A percentile compares a stretch with the other conserved stretches of the same genome.
Conservation (phyloP, 2,888 invertebrate genomes). For the Pachymerium ferrugineum region DNA sequence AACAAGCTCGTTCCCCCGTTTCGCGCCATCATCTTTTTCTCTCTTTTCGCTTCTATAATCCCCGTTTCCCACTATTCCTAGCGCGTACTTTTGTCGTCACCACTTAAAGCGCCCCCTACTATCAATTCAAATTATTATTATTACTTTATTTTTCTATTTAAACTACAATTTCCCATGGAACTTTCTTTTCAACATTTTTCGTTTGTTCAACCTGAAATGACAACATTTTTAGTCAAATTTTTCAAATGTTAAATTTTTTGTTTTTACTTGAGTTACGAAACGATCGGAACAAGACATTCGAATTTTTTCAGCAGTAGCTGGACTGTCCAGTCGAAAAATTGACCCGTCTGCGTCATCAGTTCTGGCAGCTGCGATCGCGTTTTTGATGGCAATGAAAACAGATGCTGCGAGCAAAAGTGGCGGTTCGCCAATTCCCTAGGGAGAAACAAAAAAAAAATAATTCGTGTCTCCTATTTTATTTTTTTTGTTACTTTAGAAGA, state of each 20-base stretch:
- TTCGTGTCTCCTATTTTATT: background rate
- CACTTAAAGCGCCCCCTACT: too few species aligned
- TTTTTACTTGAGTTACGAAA: slow-evolving; percentile 68
- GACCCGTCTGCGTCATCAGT: slow-evolving; percentile 58
- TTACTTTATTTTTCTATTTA: too few species aligned
- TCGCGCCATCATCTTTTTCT: background rate
- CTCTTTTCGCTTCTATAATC: too few species aligned
- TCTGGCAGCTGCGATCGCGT: slow-evolving; percentile 75
- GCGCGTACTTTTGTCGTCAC: too few species aligned
- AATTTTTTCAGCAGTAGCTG: slow-evolving; percentile 82
- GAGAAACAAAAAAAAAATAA: slow-evolving; percentile 37
- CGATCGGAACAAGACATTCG: slow-evolving; percentile 83
- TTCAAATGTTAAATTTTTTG: too few species aligned
- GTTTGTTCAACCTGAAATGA: too few species aligned
- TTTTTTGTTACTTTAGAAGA: slow-evolving; percentile 75
- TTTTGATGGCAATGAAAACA: slow-evolving; percentile 81
- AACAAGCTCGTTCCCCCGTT: too few species aligned
- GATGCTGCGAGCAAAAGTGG: slow-evolving; percentile 85
- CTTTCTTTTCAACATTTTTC: background rate
- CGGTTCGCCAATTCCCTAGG: slow-evolving; percentile 90
- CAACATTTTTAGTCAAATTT: too few species aligned
- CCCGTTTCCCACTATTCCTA: too few species aligned
- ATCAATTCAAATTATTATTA: too few species aligned
- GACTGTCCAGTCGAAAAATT: slow-evolving; percentile 66
- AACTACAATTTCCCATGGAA: background rate